A percentile compares a stretch with the other conserved stretches of the same genome.
Evolutionary conservation across 2,888 invertebrate genomes (phyloP).

Genomic region (Cylloceria caligata): DNA sequence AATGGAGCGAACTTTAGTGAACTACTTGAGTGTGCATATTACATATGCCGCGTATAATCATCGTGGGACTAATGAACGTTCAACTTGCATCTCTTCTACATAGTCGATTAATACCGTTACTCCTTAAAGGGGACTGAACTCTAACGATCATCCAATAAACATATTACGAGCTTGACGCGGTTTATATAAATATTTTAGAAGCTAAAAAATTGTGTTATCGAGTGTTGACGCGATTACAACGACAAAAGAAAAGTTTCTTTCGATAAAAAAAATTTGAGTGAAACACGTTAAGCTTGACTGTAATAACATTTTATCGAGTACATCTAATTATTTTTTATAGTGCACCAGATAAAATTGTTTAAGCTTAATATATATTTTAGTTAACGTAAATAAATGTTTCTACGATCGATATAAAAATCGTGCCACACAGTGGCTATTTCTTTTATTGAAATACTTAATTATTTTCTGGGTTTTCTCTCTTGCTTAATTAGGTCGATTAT

Average conservation of each 20-base stretch:
- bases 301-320: background rate
- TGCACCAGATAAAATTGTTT: too few species aligned
- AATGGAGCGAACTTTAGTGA: background rate
- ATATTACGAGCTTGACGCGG: slow-evolving; percentile 2
- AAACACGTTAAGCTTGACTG: background rate
- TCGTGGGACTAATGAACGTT: slow-evolving; percentile 45
- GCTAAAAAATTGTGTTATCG: slow-evolving; percentile 17
- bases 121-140: slow-evolving; percentile 47
- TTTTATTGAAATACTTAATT: background rate
- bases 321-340: background rate
- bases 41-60: slow-evolving; percentile 17
- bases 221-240: background rate
- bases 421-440: background rate
- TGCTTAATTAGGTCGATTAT: slow-evolving; percentile 33
- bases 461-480: background rate
- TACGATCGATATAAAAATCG: background rate
- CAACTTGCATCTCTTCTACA: slow-evolving; percentile 33
- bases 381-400: too few species aligned
- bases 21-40: background rate
- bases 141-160: slow-evolving; percentile 39
- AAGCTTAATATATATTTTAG: too few species aligned
- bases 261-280: background rate
- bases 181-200: background rate
- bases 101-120: slow-evolving; percentile 50
- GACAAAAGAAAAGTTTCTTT: background rate